Percentiles rank a stretch among this genome's conserved stretches.
These are phyloP conservation scores for Stenotaenia linearis DNA, from an alignment of 2,888 invertebrate species.

Conservation along the genomic window DNA sequence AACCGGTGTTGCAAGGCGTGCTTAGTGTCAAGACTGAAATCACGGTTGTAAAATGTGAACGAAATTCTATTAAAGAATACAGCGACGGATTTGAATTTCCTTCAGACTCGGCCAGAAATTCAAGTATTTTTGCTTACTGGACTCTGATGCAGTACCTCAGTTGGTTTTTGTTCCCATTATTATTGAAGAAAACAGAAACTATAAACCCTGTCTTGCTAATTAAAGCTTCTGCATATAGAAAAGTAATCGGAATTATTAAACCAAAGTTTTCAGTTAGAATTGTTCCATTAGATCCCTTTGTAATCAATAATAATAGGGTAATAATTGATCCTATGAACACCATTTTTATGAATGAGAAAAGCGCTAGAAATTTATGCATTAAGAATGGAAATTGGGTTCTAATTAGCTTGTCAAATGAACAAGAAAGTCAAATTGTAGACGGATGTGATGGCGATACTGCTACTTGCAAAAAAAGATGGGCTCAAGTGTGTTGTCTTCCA, in stretches of 20 bases:
- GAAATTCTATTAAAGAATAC: background rate
- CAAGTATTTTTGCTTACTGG: background rate
- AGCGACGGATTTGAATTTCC: too few relatives aligned
- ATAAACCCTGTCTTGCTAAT: background rate
- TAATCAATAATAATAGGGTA: background rate
- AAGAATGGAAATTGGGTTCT: constrained; percentile 34
- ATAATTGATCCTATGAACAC: constrained; percentile 35
- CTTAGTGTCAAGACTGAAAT: background rate
- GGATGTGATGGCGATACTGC: background rate
- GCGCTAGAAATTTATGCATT: constrained; percentile 27
- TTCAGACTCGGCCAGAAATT: too few relatives aligned
- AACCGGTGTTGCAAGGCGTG: background rate
- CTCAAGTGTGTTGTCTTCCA: background rate
- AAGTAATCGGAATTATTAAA: background rate
- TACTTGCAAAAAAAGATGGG: background rate
- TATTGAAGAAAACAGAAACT: background rate
- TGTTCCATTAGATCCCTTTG: background rate
- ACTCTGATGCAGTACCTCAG: background rate
- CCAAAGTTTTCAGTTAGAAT: background rate
- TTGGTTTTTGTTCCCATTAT: background rate
- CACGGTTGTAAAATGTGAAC: background rate
- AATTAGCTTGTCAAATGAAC: background rate
- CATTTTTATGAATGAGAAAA: constrained; percentile 33
- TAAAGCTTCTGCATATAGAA: background rate
- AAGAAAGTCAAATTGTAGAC: background rate